These are phyloP conservation scores for Paramacrobiotus metropolitanus DNA, from an alignment of 1,140 invertebrate species.

Conservation along the genomic window DNA sequence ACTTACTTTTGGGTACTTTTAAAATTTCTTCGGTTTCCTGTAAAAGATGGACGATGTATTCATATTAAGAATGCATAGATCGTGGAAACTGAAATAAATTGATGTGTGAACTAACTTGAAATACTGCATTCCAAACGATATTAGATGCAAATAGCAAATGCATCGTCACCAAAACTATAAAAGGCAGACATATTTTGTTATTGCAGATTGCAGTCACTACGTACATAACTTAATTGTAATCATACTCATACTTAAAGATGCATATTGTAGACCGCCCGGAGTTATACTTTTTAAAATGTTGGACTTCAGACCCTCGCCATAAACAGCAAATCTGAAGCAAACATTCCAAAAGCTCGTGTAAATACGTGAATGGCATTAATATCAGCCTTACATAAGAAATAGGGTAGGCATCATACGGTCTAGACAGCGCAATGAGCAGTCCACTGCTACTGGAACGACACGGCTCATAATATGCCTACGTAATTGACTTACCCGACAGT, in stretches of 20 bases:
- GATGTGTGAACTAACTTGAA: constrained; percentile 24
- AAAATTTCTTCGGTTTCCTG: constrained; percentile 41
- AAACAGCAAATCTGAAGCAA: constrained; percentile 30
- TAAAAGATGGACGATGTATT: constrained; percentile 23
- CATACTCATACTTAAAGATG: neutral
- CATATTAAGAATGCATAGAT: neutral
- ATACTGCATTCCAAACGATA: constrained; percentile 38
- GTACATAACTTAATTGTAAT: no score
- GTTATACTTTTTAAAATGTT: constrained; percentile 31
- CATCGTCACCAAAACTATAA: constrained; percentile 33
- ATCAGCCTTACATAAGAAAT: no score
- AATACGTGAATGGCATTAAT: neutral
- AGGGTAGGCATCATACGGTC: no score
- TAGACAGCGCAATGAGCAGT: no score
- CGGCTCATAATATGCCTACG: no score
- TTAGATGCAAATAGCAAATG: constrained; percentile 38
- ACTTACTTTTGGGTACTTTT: constrained; percentile 34
- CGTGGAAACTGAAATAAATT: no score
- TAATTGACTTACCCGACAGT: neutral
- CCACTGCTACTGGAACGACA: no score
- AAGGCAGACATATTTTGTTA: constrained; percentile 25
- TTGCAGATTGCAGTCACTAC: no score
- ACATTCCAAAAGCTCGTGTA: neutral
- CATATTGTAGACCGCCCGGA: constrained; percentile 16
- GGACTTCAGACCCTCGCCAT: constrained; percentile 28